phyloP scores from a whole-genome alignment of 2,888 invertebrate genomes.

The Neoitamus cyanurus region DNA sequence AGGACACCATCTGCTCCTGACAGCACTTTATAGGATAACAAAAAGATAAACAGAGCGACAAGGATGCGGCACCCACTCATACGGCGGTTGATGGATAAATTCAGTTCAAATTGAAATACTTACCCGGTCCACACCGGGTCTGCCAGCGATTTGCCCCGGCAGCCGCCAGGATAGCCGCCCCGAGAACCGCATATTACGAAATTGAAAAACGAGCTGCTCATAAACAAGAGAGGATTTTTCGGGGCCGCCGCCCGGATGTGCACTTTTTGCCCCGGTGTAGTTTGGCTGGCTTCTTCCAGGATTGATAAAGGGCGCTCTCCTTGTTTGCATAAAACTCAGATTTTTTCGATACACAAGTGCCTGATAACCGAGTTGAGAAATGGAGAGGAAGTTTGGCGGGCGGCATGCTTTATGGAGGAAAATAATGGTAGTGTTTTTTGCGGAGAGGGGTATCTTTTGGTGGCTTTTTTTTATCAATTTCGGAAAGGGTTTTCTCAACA shows the following conservation, averaged over 20 bases:
- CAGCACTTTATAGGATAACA: constrained; percentile 2
- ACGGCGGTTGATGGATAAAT: constrained; percentile 29
- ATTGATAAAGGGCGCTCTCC: constrained; percentile 24
- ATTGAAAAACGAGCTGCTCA: constrained; percentile 35
- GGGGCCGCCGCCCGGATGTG: neutral
- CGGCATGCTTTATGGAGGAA: neutral
- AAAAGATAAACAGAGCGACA: neutral
- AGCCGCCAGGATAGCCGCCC: neutral
- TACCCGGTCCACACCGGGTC: neutral
- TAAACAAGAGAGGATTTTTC: constrained; percentile 20
- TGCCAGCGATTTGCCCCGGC: neutral
- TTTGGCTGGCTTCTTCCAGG: constrained; percentile 3
- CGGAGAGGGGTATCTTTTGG: neutral
- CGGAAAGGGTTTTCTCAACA: neutral
- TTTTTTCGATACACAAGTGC: constrained; percentile 11
- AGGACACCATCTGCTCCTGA: constrained; percentile 43
- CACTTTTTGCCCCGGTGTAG: neutral
- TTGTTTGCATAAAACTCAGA: constrained; percentile 31
- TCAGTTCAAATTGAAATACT: constrained; percentile 41
- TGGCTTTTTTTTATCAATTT: neutral
- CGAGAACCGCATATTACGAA: neutral
- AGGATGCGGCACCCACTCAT: neutral
- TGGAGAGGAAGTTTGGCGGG: neutral
- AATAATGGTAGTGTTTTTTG: neutral
- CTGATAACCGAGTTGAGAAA: constrained; percentile 1